Base-by-base conservation (phyloP, 2,888 invertebrate species). In the Tetheella fluctuosa region DNA sequence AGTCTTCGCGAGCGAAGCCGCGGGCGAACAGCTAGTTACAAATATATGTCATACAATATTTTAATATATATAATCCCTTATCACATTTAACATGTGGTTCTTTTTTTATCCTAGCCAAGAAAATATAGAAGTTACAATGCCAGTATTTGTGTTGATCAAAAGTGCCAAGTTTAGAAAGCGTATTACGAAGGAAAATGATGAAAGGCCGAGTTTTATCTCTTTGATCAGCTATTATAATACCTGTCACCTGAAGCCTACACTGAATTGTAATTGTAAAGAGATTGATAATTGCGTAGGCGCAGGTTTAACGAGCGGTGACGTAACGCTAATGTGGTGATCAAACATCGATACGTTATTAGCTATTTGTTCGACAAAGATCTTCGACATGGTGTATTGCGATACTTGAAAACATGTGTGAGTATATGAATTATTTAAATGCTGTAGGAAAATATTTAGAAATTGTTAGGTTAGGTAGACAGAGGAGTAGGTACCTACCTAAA, bases 311-410 rank as follows among this genome's bases (percentile, higher is more conserved):
- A 30, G 30, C 30, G 54, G 28, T 54, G 53, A 53, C 28, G 54
- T 54, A 54, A 54, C 54, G n/a, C 25, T 54, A 30, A 54, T 54
- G 54, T 30, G 54, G 3, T 23, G 54, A 54, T 54, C 54, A 28
- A 30, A 53, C 25, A 25, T 30, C 30, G 54, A 54, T 54, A 54
- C 20, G 30, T 13, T 34, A 30, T 30, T 54, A 30, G 17, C 17
- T 28, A 54, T 48, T 48, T 48, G 28, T 30, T 28, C n/a, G 54
- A 20, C 54, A 30, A 25, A 30, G 30, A 54, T 54, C 54, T 54
- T 20, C 17, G 54, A 30, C 17, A 28, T 20, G 17, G 30, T 53
- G 25, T 39, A n/a, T 54, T 28, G 28, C 17, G n/a, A 30, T 54
- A 30, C 25, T 25, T 54, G 54, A 54, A 17, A 20, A 48, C 48